Evolutionary conservation across 1,140 invertebrate species (phyloP).

Genomic region (Antheraea mylitta): DNA sequence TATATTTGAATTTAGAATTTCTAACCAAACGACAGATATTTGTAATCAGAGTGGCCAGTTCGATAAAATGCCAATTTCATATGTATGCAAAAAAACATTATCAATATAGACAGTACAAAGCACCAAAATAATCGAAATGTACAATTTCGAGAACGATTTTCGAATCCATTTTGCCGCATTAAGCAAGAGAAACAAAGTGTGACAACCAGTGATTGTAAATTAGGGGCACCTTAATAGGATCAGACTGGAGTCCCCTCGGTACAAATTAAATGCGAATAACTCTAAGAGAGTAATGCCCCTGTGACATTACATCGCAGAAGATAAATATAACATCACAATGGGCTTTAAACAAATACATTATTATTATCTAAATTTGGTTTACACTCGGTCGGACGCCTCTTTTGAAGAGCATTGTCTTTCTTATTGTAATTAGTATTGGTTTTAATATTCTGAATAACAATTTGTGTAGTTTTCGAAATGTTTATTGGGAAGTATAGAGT

Average conservation of each 20-base stretch:
- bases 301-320: neutral
- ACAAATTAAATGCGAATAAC: slow-evolving; percentile 4
- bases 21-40: too few species aligned
- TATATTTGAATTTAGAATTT: too few species aligned
- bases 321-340: neutral
- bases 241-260: neutral
- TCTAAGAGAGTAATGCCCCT: neutral
- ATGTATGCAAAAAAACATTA: neutral
- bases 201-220: slow-evolving; percentile 4
- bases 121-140: neutral
- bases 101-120: neutral
- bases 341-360: slow-evolving; percentile 2
- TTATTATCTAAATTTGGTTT: neutral
- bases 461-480: neutral
- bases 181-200: slow-evolving; percentile 7
- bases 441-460: neutral
- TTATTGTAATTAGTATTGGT: neutral
- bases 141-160: slow-evolving; percentile 9
- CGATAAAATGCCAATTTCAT: too few species aligned
- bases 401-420: neutral
- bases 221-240: slow-evolving; percentile 7
- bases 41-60: too few species aligned
- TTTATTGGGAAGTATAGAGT: too few species aligned
- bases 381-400: neutral
- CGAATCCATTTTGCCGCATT: slow-evolving; percentile 3